These are phyloP conservation scores for Drosophila prostipennis DNA, from an alignment of 2,888 invertebrate genomes.

Conservation along the genomic window DNA sequence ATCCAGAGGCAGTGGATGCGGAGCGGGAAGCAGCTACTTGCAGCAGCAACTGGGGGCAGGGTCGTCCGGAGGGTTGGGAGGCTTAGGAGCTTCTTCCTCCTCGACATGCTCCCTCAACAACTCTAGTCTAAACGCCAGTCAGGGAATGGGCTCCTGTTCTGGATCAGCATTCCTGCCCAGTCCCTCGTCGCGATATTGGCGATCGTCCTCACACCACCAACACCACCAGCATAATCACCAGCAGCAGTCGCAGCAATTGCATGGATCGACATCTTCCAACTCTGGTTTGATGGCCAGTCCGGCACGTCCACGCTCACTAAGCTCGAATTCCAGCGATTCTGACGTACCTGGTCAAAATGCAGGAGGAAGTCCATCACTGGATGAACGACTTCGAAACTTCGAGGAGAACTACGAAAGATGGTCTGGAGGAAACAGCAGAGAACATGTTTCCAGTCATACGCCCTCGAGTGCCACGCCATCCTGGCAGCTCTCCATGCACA, in stretches of 20 bases:
- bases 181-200: conserved; percentile 75
- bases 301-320: conserved; percentile 89
- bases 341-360: conserved; percentile 85
- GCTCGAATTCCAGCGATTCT: conserved; percentile 90
- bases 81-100: conserved; percentile 45
- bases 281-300: conserved; percentile 86
- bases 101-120: conserved; percentile 70
- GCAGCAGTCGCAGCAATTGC: conserved; percentile 80
- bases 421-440: conserved; percentile 86
- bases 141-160: conserved; percentile 48
- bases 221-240: conserved; percentile 46
- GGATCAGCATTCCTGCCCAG: conserved; percentile 66
- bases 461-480: conserved; percentile 83
- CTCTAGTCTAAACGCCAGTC: conserved; percentile 84
- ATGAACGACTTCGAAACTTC: conserved; percentile 95
- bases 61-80: conserved; percentile 32
- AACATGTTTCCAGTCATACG: conserved; percentile 39
- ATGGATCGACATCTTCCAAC: conserved; percentile 33
- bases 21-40: conserved; percentile 43
- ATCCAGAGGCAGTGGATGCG: conserved; percentile 16
- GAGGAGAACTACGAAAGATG: conserved; percentile 97
- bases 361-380: conserved; percentile 90
- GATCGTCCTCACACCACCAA: conserved; percentile 65
- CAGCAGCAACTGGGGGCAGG: conserved; percentile 52
- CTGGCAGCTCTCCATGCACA: conserved; percentile 63